Evolutionary conservation across 2,888 invertebrate species (phyloP), one percentile per base, ranked within the genome.

Genomic region (Hyposoter didymator): DNA sequence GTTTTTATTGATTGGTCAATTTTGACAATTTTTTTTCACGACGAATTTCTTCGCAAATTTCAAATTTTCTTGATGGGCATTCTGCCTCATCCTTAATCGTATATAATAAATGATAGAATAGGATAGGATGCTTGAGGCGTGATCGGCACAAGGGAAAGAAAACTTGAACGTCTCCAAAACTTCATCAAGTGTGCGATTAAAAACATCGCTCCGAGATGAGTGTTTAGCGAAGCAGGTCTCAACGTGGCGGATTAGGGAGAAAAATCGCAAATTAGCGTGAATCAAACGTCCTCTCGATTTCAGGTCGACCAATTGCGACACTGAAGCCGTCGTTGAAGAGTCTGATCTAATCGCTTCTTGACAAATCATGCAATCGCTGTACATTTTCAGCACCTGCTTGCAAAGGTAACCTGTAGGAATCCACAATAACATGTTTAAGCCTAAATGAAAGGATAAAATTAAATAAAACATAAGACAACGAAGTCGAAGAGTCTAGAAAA

Each of bases 21-120:
- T 76, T 82, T 7, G 82, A 14, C 19, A 76, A 17, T 45, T 82
- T 82, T 10, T 82, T 62, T 75, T 67, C 8, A 52, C 45, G 7
- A 52, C 81, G 22, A 81, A 81, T 43, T 52, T 17, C 35, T 75
- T 69, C 66, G n/a, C 14, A 17, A 43, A 1, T 45, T 76, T 67
- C 14, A 67, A 39, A 45, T 82, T 82, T 70, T 82, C 76, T 62
- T 82, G 82, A 49, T 82, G 76, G 6, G 76, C 59, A 35, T 45
- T 43, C 59, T 82, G 82, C 39, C 66, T 55, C 70, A 82, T 82
- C 22, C 82, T 69, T 22, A 76, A 43, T 17, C 82, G 67, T 6
- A 82, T 69, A 28, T 82, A 82, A 69, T 82, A 82, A 19, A 76
- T 10, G 6, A 82, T 69, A 4, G 76, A 5, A 35, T 76, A 82